These are phyloP conservation scores for Pangasianodon gigas DNA, from an alignment of 2,113 vertebrate species.

Conservation along the genomic window DNA sequence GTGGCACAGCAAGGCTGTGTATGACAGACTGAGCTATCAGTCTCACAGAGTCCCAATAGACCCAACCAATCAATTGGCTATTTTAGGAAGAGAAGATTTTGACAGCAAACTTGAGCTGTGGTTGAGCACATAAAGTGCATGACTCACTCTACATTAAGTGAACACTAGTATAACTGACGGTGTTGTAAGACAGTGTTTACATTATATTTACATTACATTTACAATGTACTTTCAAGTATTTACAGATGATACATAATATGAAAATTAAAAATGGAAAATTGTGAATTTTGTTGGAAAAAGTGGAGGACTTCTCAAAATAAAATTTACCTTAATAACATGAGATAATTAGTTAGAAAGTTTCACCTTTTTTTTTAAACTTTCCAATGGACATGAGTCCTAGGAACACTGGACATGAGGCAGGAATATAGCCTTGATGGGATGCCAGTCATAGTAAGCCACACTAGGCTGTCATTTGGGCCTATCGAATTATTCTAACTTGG, in stretches of 20 bases:
- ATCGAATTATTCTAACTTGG: not conserved
- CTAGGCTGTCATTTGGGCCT: not conserved
- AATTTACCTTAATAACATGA: not conserved
- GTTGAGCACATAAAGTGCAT: not conserved
- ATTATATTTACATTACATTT: not conserved
- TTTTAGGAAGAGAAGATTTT: conserved; percentile 26
- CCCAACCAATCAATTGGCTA: conserved; percentile 19
- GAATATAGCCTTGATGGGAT: not conserved
- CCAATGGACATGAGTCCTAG: not conserved
- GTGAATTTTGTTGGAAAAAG: not conserved
- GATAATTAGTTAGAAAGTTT: not conserved
- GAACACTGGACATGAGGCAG: not conserved
- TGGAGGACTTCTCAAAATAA: not conserved
- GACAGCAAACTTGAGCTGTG: conserved; percentile 7
- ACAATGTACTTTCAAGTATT: not conserved
- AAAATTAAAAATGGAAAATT: not conserved
- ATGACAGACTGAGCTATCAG: conserved; percentile 42
- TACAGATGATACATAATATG: not conserved
- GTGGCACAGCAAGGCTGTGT: conserved; percentile 20
- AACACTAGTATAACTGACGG: not conserved
- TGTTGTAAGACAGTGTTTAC: not conserved
- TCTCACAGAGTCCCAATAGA: conserved; percentile 5
- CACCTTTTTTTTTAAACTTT: not conserved
- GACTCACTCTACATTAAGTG: not conserved
- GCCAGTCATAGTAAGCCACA: not conserved